Evolutionary conservation across 2,797 vertebrate species (phyloP).

Genomic region (Cryptoblepharus egeriae): DNA sequence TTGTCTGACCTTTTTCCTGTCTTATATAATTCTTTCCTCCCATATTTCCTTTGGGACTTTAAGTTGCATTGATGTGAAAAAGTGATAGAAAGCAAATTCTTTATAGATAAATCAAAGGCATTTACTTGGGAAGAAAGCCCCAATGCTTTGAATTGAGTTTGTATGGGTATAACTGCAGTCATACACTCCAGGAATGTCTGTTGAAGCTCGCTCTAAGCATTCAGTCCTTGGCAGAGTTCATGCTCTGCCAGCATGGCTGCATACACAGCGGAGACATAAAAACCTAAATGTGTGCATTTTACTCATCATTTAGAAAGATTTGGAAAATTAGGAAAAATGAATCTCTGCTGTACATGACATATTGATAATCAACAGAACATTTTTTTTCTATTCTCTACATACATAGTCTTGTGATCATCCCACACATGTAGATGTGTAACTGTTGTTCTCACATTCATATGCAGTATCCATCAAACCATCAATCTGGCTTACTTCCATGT

Average conservation of each 20-base stretch:
- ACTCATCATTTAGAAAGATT: neutral
- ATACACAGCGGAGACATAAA: neutral
- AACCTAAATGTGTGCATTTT: neutral
- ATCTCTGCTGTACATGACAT: neutral
- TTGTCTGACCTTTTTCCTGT: constrained; percentile 1
- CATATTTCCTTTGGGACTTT: constrained; percentile 10
- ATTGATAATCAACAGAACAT: neutral
- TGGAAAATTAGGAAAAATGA: neutral
- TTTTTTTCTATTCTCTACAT: neutral
- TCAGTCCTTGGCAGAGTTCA: too few relatives aligned
- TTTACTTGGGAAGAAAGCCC: neutral
- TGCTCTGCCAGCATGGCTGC: too few relatives aligned
- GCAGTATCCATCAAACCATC: neutral
- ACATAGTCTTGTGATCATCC: neutral
- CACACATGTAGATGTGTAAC: neutral
- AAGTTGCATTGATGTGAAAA: constrained; percentile 9
- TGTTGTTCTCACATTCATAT: neutral
- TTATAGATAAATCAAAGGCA: neutral
- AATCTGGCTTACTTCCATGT: neutral
- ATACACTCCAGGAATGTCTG: neutral
- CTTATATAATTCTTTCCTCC: constrained; percentile 8
- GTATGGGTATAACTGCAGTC: too few relatives aligned
- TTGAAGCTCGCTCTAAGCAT: neutral
- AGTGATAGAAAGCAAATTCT: constrained; percentile 4
- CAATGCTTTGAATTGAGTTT: neutral